Base-by-base conservation (phyloP, 2,113 vertebrate genomes). In the Dunckerocampus dactyliophorus region DNA sequence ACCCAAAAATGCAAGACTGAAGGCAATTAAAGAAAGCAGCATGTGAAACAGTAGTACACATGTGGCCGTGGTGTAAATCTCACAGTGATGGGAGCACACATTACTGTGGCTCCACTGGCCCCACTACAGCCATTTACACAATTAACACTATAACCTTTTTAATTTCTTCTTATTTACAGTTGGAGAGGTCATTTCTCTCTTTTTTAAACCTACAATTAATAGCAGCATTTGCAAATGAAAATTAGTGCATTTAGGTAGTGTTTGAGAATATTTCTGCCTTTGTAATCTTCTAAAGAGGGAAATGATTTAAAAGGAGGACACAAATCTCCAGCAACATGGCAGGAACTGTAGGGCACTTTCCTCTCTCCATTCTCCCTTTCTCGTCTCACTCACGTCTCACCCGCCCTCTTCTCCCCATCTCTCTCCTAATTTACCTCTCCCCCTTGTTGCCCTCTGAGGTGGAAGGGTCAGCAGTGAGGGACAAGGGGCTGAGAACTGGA, bases 211-310 rank as follows among this genome's bases (percentile, higher is more conserved):
- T 55, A 47, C 76, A 76, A 82, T 85, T 85, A 85, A 83, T 79
- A 69, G 74, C 61, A 76, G 76, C 68, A 59, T 83, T 80, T 79
- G 68, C 68, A 80, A 84, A 88, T 85, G 81, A 85, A 84, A 87
- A 83, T 83, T 57, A 72, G 64, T 77, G 76, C 48, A 76, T 87
- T 87, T 73, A 70, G 66, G 62, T 72, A 85, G 85, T 69, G 76
- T 84, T 89, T 85, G 74, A 82, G 86, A 89, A 87, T 89, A 90
- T 89, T 88, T 88, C 84, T 82, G 79, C 86, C 63, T 82, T 89
- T 79, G 85, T 89, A 90, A 92, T 91, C 88, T 90, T 86, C 85
- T 85, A 90, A 88, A 90, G 84, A 89, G 88, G 86, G 85, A 88
- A 89, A 90, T 91, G 83, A 90, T 90, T 90, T 89, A 90, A 81